Base-by-base conservation (phyloP, 2,113 vertebrate genomes). In the Clarias magur region DNA sequence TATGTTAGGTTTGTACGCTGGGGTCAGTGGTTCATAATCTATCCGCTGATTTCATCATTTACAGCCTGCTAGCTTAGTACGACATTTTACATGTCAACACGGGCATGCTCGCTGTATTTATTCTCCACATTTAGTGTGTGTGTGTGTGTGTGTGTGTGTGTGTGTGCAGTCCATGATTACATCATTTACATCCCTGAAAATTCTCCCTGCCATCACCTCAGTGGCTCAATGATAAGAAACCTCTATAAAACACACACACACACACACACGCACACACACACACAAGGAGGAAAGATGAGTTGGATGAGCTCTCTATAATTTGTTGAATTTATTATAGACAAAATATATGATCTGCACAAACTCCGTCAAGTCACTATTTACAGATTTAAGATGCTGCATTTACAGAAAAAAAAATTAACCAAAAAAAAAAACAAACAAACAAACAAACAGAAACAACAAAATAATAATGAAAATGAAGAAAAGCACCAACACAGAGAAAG, bases 211-310 rank as follows among this genome's bases (percentile, higher is more conserved):
- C 67, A 30, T 30, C 67, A 70, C 15, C 67, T 70, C 63, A 67
- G 63, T n/a, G 13, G 23, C 62, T 63, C 63, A 67, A 13, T 34
- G 67, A 70, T 70, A 70, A 67, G 65, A 65, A 65, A 65, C 25
- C 10, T n/a, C 63, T 65, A n/a, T 65, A 12, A 73, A 2, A 27
- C 30, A 72, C 70, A 73, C 70, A 73, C 70, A 42, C 34, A 73
- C 68, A 72, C 68, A 72, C 68, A 72, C 30, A 38, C 17, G 21
- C 30, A 72, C 30, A 34, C 30, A 38, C 30, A 34, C 30, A 17
- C 16, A 30, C 92, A 93, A 90, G 93, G 91, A 91, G 85, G 88
- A 70, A 38, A 85, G 63, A 73, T 84, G 4, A 85, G 87, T 54
- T 78, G 82, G 86, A 10, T 42, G n/a, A 60, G 21, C 17, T 42